Base-by-base conservation (phyloP, 2,113 vertebrate genomes). In the Scopus umbretta region DNA sequence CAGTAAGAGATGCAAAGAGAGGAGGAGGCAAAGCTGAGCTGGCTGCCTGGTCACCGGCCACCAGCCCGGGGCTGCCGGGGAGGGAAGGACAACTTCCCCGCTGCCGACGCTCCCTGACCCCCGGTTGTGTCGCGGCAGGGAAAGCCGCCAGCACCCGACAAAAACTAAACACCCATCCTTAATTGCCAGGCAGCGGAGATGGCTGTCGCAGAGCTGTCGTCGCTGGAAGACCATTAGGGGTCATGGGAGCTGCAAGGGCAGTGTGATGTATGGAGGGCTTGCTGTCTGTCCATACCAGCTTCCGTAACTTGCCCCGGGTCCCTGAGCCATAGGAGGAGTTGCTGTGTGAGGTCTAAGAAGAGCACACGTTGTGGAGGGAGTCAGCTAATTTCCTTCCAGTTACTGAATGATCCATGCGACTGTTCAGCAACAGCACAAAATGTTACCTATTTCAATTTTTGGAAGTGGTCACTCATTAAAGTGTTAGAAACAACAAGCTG, bases 121-220 rank as follows among this genome's bases (percentile, higher is more conserved):
- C 10, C 29, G 62, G n/a, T 76, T 93, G 49, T 87, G 71, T 92
- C 26, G 18, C 26, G 18, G 8, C 13, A 18, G 70, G 86, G 73
- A 59, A 90, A 84, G 70, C 82, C 81, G 68, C 79, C 96, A 94
- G 65, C 86, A 87, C 66, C 58, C 66, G 55, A 67, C 59, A 74
- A 68, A 95, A 95, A 78, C 68, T 62, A 86, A 86, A 71, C 47
- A 53, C 93, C 45, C 32, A 36, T 49, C 49, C 7, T 4, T 21
- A 63, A 92, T 95, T 97, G 95, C 96, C 94, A 83, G 89, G 96
- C 92, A 98, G 97, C 96, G 8, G 9, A 92, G 93, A 83, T 94
- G 62, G 82, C 94, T 96, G 84, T 95, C 96, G 97, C 93, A 94
- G 93, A 91, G 92, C 96, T 96, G 81, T 91, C 71, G 25, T 96